Percentiles rank a stretch among this genome's conserved stretches.
Evolutionary conservation across 2,113 vertebrate species (phyloP).

Genomic region (Catagonus wagneri): DNA sequence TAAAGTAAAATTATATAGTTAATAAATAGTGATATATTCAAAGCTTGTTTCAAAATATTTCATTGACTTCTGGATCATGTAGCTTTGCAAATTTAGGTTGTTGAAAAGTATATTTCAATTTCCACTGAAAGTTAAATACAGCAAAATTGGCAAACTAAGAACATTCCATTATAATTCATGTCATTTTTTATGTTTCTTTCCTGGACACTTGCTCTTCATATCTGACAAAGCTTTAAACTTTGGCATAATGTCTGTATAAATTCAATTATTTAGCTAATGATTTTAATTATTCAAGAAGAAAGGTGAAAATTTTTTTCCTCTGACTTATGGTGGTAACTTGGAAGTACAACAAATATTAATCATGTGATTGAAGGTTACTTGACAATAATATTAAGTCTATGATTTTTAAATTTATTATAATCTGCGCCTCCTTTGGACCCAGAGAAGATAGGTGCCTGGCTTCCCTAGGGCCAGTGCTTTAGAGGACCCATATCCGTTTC

Average conservation of each 20-base stretch:
- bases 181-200: not conserved
- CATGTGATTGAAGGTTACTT: not conserved
- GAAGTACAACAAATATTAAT: slow-evolving; percentile 12
- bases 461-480: not conserved
- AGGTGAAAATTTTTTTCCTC: not conserved
- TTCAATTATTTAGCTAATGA: not conserved
- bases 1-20: not conserved
- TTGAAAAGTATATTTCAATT: not conserved
- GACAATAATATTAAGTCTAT: not conserved
- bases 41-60: not conserved
- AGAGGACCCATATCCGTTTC: not conserved
- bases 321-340: not conserved
- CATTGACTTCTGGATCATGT: not conserved
- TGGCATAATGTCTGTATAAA: not conserved
- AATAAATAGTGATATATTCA: not conserved
- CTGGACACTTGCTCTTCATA: slow-evolving; percentile 11
- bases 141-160: not conserved
- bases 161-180: not conserved
- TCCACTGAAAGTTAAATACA: not conserved
- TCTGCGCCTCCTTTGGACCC: not conserved
- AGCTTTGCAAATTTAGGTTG: not conserved
- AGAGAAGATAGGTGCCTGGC: not conserved
- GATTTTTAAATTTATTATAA: not conserved
- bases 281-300: not conserved
- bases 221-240: slow-evolving; percentile 33